phyloP scores from a whole-genome alignment of 2,113 vertebrate genomes.

The western clawed frog (Xenopus tropicalis) region UCB_Xtro_10.0 CM004451.2:56886001-56886500 shows the following conservation, averaged over 20 bases:
- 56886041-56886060: too few relatives aligned
- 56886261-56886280: slow-evolving; percentile 47
- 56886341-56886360: slow-evolving; percentile 47
- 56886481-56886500: background rate
- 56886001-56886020: too few relatives aligned
- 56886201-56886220: too few relatives aligned
- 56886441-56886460: background rate
- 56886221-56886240: slow-evolving; percentile 14
- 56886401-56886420: slow-evolving; percentile 32
- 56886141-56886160: too few relatives aligned
- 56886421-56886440: slow-evolving; percentile 5
- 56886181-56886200: too few relatives aligned
- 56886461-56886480: background rate
- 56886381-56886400: slow-evolving; percentile 44
- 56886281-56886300: slow-evolving; percentile 53
- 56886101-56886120: too few relatives aligned
- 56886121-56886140: too few relatives aligned
- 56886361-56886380: slow-evolving; percentile 31
- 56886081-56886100: too few relatives aligned
- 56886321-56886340: slow-evolving; percentile 49
- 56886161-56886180: too few relatives aligned
- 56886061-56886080: too few relatives aligned
- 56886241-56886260: slow-evolving; percentile 43
- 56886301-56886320: slow-evolving; percentile 53
- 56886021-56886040: too few relatives aligned